Conservation (phyloP, 2,888 invertebrate genomes). For the Operophtera brumata region DNA sequence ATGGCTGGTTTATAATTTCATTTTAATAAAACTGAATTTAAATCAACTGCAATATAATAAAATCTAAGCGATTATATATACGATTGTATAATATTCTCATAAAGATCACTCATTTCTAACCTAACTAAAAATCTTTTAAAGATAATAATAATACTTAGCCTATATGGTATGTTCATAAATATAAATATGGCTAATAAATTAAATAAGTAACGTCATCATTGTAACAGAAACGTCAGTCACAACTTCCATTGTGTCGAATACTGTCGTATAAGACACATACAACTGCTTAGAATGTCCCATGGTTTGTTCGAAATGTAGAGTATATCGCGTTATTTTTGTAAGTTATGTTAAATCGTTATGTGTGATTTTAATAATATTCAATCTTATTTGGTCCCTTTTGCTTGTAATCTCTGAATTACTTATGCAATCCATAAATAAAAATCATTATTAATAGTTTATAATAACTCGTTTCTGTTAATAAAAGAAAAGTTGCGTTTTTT, state of each 20-base stretch:
- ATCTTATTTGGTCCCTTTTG: constrained; percentile 79
- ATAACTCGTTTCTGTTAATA: constrained; percentile 62
- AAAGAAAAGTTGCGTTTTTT: constrained; percentile 48
- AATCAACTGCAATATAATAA: constrained; percentile 55
- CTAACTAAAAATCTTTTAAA: constrained; percentile 76
- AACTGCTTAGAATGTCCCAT: constrained; percentile 66
- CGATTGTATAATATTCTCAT: constrained; percentile 64
- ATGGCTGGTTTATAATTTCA: constrained; percentile 70
- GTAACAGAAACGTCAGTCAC: constrained; percentile 55
- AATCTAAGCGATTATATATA: constrained; percentile 63
- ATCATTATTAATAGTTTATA: constrained; percentile 27
- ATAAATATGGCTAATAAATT: constrained; percentile 78
- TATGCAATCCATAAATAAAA: constrained; percentile 46
- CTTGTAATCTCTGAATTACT: constrained; percentile 73
- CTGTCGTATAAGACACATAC: constrained; percentile 59
- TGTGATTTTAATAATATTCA: constrained; percentile 50
- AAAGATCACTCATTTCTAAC: constrained; percentile 78
- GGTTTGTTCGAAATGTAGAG: constrained; percentile 50
- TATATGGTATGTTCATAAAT: constrained; percentile 81
- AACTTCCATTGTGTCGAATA: constrained; percentile 39
- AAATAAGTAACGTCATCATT: constrained; percentile 66
- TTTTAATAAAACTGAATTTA: constrained; percentile 59
- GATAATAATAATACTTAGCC: constrained; percentile 77
- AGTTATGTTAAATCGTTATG: constrained; percentile 69
- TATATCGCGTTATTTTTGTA: constrained; percentile 61